Conservation (phyloP, 2,113 vertebrate species). For the Hiodon alosoides region DNA sequence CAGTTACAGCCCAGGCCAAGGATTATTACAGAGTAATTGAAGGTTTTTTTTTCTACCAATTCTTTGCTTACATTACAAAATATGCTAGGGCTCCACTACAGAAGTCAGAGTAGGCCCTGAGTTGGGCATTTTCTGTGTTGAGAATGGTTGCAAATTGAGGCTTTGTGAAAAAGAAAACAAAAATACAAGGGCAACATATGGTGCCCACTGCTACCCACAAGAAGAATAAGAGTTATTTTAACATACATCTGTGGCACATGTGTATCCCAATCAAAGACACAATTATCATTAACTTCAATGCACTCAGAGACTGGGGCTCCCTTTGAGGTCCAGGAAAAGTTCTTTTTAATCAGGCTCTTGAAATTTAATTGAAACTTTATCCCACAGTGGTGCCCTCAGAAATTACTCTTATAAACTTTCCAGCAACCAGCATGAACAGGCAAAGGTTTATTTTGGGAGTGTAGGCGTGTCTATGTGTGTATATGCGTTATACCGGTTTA, state of each 20-base stretch:
- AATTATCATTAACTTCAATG: slow-evolving; percentile 50
- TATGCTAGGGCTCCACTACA: neutral
- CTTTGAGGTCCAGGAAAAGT: slow-evolving; percentile 39
- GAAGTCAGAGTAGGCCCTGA: neutral
- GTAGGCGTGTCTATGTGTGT: too few relatives aligned
- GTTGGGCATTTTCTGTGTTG: neutral
- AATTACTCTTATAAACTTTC: slow-evolving; percentile 1
- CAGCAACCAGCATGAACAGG: neutral
- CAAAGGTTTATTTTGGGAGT: neutral
- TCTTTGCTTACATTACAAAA: neutral
- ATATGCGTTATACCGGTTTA: too few relatives aligned
- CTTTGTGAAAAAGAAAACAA: slow-evolving; percentile 32
- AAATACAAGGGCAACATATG: slow-evolving; percentile 49
- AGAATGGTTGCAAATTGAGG: too few relatives aligned
- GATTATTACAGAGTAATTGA: neutral
- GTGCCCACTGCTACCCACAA: slow-evolving; percentile 35
- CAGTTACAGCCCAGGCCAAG: neutral
- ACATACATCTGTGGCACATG: slow-evolving; percentile 49
- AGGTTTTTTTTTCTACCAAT: slow-evolving; percentile 4
- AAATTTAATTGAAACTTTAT: slow-evolving; percentile 26
- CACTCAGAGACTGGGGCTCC: slow-evolving; percentile 43
- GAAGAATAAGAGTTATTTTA: slow-evolving; percentile 30
- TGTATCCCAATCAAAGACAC: slow-evolving; percentile 55
- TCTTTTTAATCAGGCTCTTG: slow-evolving; percentile 56
- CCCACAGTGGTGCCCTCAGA: slow-evolving; percentile 8